Base-by-base conservation (phyloP, 2,888 invertebrate genomes). In the Oscheius myriophilus region DNA sequence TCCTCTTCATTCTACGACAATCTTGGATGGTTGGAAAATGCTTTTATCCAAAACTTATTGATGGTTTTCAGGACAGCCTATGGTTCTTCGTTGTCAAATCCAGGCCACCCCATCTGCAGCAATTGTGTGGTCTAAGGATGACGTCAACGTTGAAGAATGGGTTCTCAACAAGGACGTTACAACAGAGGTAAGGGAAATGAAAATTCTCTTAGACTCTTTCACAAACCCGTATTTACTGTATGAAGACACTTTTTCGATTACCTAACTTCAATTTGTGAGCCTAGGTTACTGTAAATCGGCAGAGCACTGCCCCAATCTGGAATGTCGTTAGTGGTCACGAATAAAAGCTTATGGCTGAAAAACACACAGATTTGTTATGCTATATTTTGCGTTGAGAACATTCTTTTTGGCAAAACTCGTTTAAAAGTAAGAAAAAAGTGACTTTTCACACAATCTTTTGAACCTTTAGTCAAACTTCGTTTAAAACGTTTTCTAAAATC, bases 71-170 rank as follows among this genome's bases (percentile, higher is more conserved):
- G 79, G 80, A 18, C 72, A 79, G 62, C 64, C 77, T 21, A 79
- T 79, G 75, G 75, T 76, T 33, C 75, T 81, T 23, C 72, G 78
- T 21, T 79, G 80, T 67, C 69, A 72, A 45, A 79, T 82, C 61
- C 73, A 72, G 23, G 82, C 80, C 1, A 69, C 61, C 49, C 82
- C 82, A 26, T 76, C 77, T 0, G 80, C 82, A 18, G 75, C 75
- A 18, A 70, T 81, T 42, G 77, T 72, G 18, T 82, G 82, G 82
- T 77, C 79, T 18, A 82, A 80, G 65, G 82, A 82, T 53, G 82
- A 80, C 49, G 57, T 74, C 18, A 69, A 79, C 59, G 77, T 81
- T 12, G 78, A 79, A 21, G 72, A 74, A 39, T 78, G 80, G 80
- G 78, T 78, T 18, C 55, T 75, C 69, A 78, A 78, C 45, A 80